Evolutionary conservation across 2,888 invertebrate species (phyloP), one percentile per base, ranked within the genome.

Genomic region (Mythimna albipuncta): DNA sequence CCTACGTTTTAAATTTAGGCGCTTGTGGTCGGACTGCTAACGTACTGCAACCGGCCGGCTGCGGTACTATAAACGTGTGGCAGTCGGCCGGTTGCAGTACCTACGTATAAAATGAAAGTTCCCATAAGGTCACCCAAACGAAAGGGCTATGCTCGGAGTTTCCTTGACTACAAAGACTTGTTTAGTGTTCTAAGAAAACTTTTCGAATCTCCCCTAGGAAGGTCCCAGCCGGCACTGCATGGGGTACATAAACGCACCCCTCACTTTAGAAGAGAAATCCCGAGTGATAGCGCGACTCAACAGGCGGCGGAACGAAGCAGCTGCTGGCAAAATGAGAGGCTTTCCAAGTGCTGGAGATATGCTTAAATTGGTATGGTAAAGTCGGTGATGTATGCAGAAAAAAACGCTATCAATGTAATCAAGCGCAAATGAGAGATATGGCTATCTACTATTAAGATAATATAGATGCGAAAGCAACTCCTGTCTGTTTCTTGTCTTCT

Each of bases 301-400:
- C 83, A 85, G 89, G 13, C 87, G 95, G 6, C 89, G 96, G 6
- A 90, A 90, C 54, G 93, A 94, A 6, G 93, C 90, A 0, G 95
- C 96, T 0, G 69, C 84, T 2, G 95, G 96, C 0, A 76, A 85
- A 2, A 83, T 93, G 54, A 85, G 87, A 6, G 87, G 89, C 3
- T 80, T 93, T 55, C 89, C 93, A 6, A 84, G 87, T 3, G 96
- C 96, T 72, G 94, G 93, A 35, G 90, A 96, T 69, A 95, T 96
- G 96, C 83, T 95, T 11, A 95, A 93, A 83, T 82, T 96, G 93
- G 96, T 96, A 90, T 4, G 62, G 62, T 61, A 10, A n/a, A n/a
- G n/a, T n/a, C n/a, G n/a, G n/a, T n/a, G n/a, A 26, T 16, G 32
- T 7, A 47, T 16, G n/a, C 6, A 13, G 2, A 26, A 13, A 13